phyloP scores from a whole-genome alignment of 2,888 invertebrate species.

The Fragum sueziense region DNA sequence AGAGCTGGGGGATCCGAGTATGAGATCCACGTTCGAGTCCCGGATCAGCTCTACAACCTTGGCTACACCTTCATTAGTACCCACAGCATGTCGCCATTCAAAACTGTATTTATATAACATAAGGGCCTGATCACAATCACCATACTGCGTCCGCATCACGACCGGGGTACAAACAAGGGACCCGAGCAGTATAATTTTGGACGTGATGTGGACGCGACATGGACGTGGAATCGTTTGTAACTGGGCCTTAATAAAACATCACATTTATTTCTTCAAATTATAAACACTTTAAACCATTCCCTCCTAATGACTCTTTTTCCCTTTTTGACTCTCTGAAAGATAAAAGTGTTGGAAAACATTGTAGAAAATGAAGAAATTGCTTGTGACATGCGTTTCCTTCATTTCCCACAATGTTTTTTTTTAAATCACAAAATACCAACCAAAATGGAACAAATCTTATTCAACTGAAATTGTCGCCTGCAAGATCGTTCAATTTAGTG shows the following conservation, averaged over 20 bases:
- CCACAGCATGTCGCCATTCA: not conserved
- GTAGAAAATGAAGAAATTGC: not conserved
- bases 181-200: too few relatives aligned
- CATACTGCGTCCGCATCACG: not conserved
- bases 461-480: too few relatives aligned
- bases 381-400: not conserved
- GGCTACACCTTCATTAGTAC: not conserved
- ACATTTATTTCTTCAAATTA: not conserved
- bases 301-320: not conserved
- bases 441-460: not conserved
- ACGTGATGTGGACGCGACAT: too few relatives aligned
- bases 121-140: not conserved
- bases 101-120: not conserved
- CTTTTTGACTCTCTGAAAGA: too few relatives aligned
- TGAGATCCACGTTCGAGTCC: not conserved
- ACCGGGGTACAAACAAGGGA: too few relatives aligned
- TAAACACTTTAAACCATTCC: not conserved
- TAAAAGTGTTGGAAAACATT: slow-evolving; percentile 5
- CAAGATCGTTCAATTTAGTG: too few relatives aligned
- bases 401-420: not conserved
- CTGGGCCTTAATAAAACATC: too few relatives aligned
- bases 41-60: not conserved
- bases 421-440: not conserved
- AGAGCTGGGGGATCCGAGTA: not conserved
- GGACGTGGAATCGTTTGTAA: too few relatives aligned